A percentile compares a stretch with the other conserved stretches of the same genome.
Conservation (phyloP, 2,797 vertebrate species). For the Sebastes goodei region DNA sequence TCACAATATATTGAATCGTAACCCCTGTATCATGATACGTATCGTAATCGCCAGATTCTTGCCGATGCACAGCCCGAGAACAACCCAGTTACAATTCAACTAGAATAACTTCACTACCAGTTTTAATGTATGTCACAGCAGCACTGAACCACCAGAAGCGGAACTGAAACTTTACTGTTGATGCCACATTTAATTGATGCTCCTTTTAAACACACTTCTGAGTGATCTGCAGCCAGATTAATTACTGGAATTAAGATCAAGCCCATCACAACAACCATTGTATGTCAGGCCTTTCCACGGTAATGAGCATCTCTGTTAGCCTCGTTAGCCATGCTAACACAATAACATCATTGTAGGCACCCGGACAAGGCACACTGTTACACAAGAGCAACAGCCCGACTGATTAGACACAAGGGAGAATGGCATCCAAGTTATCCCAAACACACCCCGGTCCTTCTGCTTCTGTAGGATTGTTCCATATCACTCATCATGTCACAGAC, state of each 20-base stretch:
- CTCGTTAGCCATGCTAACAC: conserved; percentile 65
- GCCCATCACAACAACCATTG: conserved; percentile 71
- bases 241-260: conserved; percentile 81
- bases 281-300: conserved; percentile 46
- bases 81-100: not conserved
- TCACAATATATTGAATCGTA: no score
- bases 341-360: conserved; percentile 74
- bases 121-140: not conserved
- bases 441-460: not conserved
- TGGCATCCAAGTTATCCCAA: conserved; percentile 40
- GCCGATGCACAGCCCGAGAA: no score
- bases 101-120: not conserved
- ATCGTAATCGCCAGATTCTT: no score
- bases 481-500: not conserved
- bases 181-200: conserved; percentile 16
- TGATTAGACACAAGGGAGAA: conserved; percentile 60
- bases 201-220: conserved; percentile 31
- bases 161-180: not conserved
- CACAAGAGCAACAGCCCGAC: conserved; percentile 50
- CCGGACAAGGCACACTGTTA: conserved; percentile 63
- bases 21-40: no score
- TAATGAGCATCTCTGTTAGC: conserved; percentile 77
- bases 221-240: conserved; percentile 67
- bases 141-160: not conserved
- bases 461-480: not conserved